Conservation (phyloP, 2,888 invertebrate genomes). For the Agrotis clavis region DNA sequence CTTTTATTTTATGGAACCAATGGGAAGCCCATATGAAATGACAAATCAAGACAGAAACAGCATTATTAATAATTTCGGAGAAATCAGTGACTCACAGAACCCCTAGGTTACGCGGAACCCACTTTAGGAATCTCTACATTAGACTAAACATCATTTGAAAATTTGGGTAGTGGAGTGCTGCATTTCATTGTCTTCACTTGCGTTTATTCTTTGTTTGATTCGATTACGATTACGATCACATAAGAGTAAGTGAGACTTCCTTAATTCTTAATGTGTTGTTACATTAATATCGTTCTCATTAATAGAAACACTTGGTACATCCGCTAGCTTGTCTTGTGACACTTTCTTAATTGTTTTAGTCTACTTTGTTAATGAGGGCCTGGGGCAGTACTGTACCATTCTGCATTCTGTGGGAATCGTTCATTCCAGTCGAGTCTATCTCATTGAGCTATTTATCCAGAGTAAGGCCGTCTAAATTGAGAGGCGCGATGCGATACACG, state of each 20-base stretch:
- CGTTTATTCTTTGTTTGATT: conserved; percentile 9
- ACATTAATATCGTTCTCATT: conserved; percentile 25
- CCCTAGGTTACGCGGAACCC: too few relatives aligned
- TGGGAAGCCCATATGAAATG: too few relatives aligned
- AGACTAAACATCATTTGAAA: conserved; percentile 11
- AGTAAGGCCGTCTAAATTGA: conserved; percentile 59
- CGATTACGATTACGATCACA: conserved; percentile 15
- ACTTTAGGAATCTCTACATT: conserved; percentile 1
- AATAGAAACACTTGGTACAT: conserved; percentile 37
- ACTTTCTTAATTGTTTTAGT: conserved; percentile 41
- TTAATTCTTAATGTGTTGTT: conserved; percentile 20
- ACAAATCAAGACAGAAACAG: too few relatives aligned
- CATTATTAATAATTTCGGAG: too few relatives aligned
- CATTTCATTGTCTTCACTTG: conserved; percentile 26
- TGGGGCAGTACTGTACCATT: conserved; percentile 28
- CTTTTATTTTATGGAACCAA: too few relatives aligned
- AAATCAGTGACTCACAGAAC: too few relatives aligned
- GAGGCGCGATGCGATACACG: conserved; percentile 40
- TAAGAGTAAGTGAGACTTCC: conserved; percentile 40
- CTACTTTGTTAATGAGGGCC: conserved; percentile 28
- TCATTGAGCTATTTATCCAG: conserved; percentile 42
- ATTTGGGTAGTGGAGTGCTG: conserved; percentile 20
- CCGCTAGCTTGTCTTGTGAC: conserved; percentile 28
- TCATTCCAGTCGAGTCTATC: conserved; percentile 21
- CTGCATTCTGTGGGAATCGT: conserved; percentile 16